Base-by-base conservation (phyloP, 2,797 vertebrate species). In the Scolopax rusticola region DNA sequence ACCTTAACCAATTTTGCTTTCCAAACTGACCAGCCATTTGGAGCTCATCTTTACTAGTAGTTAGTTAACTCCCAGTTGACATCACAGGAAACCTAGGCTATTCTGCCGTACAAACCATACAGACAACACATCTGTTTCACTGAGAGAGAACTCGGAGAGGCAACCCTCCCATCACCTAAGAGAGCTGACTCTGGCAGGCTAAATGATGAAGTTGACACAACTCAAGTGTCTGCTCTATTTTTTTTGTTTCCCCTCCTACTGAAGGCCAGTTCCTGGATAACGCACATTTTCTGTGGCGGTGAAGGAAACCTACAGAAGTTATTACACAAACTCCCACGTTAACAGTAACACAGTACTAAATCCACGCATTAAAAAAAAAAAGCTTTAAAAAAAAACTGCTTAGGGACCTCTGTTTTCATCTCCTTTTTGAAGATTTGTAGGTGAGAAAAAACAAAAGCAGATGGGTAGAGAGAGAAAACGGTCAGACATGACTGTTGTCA, bases 271-370 rank as follows among this genome's bases (percentile, higher is more conserved):
- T 93, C 48, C 76, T 50, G 33, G 50, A 76, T 83, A 96, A 83
- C 1, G 24, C 2, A 4, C 45, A 15, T 36, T 92, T 93, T 95
- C 80, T 89, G n/a, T 30, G 25, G 68, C 4, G 0, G 61, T 9
- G 48, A 95, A 85, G 48, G 60, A 84, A 92, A 83, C 30, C 53
- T 65, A 70, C 50, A 25, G 14, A 93, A 95, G 32, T 76, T 84
- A 91, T 38, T 91, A 91, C 78, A 90, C 73, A 59, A 90, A 94
- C 92, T 91, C 91, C 93, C 67, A 96, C 93, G 11, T 79, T 63
- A 86, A 78, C 47, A 89, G 85, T 50, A 91, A 75, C 56, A 70
- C 2, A 1, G 65, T 27, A 53, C 70, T 81, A 86, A 92, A 90
- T 81, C 88, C 84, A 70, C 50, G 32, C 32, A 85, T 65, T 87